Percentiles rank a stretch among this genome's conserved stretches.
phyloP scores from a whole-genome alignment of 2,888 invertebrate species.

The Theodoxus fluviatilis region DNA sequence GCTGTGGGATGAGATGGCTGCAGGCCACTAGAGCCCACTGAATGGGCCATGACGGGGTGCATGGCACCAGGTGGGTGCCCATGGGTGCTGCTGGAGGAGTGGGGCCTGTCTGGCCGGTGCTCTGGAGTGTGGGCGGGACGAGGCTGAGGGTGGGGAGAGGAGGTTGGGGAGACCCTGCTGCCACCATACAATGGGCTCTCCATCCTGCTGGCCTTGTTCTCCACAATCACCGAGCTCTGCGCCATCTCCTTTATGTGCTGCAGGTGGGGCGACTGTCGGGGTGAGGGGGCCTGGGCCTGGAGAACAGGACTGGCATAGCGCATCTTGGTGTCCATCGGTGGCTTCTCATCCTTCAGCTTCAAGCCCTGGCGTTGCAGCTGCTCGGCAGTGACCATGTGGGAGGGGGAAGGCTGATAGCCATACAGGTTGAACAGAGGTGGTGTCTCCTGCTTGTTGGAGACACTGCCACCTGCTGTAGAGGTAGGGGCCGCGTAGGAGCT shows the following conservation, averaged over 20 bases:
- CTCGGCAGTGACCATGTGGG: conserved; percentile 62
- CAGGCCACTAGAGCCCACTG: conserved; percentile 27
- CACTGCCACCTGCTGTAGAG: no score
- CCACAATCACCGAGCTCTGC: conserved; percentile 59
- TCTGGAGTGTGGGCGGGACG: conserved; percentile 55
- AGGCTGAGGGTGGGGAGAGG: conserved; percentile 50
- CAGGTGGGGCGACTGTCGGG: conserved; percentile 36
- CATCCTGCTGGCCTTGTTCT: conserved; percentile 46
- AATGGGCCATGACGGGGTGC: conserved; percentile 37
- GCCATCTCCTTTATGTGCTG: conserved; percentile 47
- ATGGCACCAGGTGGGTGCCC: conserved; percentile 45
- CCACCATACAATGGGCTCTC: conserved; percentile 34
- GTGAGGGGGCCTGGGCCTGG: conserved; percentile 38
- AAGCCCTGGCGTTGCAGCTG: conserved; percentile 58
- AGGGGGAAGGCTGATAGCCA: conserved; percentile 64
- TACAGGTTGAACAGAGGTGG: conserved; percentile 65
- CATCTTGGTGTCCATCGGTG: conserved; percentile 37
- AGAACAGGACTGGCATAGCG: conserved; percentile 23
- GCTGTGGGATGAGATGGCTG: conserved; percentile 40
- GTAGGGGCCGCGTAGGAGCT: no score
- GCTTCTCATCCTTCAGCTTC: conserved; percentile 34
- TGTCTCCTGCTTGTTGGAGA: no score
- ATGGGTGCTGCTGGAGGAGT: conserved; percentile 41
- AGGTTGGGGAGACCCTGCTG: conserved; percentile 38
- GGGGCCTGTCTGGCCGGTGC: conserved; percentile 37